Evolutionary conservation across 2,888 invertebrate species (phyloP).

Genomic region (Noctua janthe): DNA sequence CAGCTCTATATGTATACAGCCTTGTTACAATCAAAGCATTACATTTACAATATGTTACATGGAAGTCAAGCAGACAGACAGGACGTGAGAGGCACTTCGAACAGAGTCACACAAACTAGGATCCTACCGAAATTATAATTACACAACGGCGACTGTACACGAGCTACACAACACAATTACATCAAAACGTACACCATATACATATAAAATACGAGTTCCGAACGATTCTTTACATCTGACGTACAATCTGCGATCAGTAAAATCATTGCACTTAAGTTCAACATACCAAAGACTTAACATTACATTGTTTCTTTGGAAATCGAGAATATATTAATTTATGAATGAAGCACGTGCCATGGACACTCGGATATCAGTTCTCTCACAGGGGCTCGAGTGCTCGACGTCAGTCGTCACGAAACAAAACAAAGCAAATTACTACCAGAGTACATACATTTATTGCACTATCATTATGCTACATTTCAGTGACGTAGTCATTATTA

Average conservation of each 20-base stretch:
- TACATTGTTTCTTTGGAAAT: conserved; percentile 85
- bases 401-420: conserved; percentile 58
- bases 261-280: conserved; percentile 83
- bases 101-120: conserved; percentile 79
- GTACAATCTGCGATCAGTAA: conserved; percentile 74
- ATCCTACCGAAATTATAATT: conserved; percentile 78
- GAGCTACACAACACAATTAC: conserved; percentile 73
- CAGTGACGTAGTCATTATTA: conserved; percentile 73
- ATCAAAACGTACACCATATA: conserved; percentile 81
- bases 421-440: conserved; percentile 68
- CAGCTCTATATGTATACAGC: conserved; percentile 84
- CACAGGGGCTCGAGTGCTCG: conserved; percentile 61
- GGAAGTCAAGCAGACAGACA: conserved; percentile 83
- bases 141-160: conserved; percentile 80
- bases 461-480: conserved; percentile 87
- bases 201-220: conserved; percentile 79
- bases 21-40: conserved; percentile 82
- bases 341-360: conserved; percentile 75
- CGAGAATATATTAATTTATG: conserved; percentile 80
- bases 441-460: conserved; percentile 84
- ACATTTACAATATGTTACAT: conserved; percentile 88
- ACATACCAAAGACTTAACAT: conserved; percentile 82
- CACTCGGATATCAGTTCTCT: conserved; percentile 76
- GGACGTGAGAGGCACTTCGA: conserved; percentile 88
- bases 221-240: conserved; percentile 78